Conservation (phyloP, 1,140 invertebrate species). For the Bombus superbus region DNA sequence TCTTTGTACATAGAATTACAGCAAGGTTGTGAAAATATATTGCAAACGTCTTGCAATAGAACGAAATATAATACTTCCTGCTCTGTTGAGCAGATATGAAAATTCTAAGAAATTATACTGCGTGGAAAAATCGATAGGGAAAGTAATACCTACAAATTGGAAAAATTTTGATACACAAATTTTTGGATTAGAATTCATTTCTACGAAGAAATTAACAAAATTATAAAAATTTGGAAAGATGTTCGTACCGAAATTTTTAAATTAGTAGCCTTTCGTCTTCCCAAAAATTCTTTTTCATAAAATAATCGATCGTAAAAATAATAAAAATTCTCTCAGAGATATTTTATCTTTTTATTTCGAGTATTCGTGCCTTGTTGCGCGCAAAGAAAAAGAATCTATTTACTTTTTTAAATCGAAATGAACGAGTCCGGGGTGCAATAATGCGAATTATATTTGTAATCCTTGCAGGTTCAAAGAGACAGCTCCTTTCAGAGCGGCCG, state of each 20-base stretch:
- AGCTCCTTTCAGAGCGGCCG: conserved; percentile 93
- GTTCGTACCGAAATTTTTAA: background rate
- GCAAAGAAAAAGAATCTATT: background rate
- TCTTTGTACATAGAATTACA: background rate
- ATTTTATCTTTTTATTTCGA: background rate
- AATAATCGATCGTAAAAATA: no score
- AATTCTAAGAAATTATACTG: no score
- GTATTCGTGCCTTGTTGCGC: conserved; percentile 7
- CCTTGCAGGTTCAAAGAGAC: conserved; percentile 93
- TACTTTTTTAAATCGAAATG: conserved; percentile 61
- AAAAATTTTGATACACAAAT: background rate
- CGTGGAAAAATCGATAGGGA: no score
- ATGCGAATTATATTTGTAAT: conserved; percentile 75
- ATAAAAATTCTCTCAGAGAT: background rate
- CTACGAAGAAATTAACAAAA: no score
- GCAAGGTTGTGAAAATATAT: background rate
- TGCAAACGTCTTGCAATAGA: background rate
- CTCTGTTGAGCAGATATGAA: background rate
- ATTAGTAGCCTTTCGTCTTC: no score
- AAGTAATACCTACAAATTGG: no score
- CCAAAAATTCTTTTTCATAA: no score
- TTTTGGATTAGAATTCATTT: background rate
- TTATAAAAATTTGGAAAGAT: background rate
- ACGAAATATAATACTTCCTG: background rate
- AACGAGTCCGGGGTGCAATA: conserved; percentile 72